These are phyloP conservation scores for Sesamia nonagrioides DNA, from an alignment of 1,140 invertebrate species.

Conservation along the genomic window DNA sequence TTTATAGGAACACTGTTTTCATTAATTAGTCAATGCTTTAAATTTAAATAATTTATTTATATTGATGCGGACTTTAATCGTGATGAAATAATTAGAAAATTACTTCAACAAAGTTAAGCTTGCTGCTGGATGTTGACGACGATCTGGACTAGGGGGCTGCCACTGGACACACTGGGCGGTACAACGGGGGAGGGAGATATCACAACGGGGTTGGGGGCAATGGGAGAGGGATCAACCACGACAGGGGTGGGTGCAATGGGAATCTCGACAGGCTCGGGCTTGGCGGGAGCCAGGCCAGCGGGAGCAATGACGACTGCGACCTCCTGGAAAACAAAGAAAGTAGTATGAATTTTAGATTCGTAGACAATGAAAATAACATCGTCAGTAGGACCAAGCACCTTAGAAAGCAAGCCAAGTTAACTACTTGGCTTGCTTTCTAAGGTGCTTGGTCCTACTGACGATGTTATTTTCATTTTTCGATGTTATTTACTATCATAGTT, in stretches of 20 bases:
- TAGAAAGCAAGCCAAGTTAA: too few species aligned
- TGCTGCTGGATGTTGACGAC: conserved; percentile 71
- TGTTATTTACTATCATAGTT: too few species aligned
- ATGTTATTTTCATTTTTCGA: too few species aligned
- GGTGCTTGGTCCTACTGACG: too few species aligned
- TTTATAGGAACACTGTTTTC: too few species aligned
- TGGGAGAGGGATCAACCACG: conserved; percentile 31
- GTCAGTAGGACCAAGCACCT: too few species aligned
- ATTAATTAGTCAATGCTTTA: too few species aligned
- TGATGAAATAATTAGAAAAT: not conserved
- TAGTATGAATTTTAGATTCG: not conserved
- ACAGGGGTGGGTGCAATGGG: conserved; percentile 41
- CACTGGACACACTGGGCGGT: conserved; percentile 11
- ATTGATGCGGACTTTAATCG: too few species aligned
- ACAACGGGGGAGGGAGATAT: conserved; percentile 37
- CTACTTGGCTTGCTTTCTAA: too few species aligned
- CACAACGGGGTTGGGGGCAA: conserved; percentile 51
- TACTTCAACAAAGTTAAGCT: conserved; percentile 38
- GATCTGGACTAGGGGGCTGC: conserved; percentile 70
- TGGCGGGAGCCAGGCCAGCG: conserved; percentile 47
- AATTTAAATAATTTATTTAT: too few species aligned
- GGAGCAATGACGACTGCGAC: conserved; percentile 57
- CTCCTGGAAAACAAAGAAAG: conserved; percentile 55
- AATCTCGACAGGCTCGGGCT: conserved; percentile 7
- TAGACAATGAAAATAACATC: too few species aligned